Percentiles rank a stretch among this genome's conserved stretches.
Conservation (phyloP, 2,888 invertebrate species). For the Stomorhina lunata region DNA sequence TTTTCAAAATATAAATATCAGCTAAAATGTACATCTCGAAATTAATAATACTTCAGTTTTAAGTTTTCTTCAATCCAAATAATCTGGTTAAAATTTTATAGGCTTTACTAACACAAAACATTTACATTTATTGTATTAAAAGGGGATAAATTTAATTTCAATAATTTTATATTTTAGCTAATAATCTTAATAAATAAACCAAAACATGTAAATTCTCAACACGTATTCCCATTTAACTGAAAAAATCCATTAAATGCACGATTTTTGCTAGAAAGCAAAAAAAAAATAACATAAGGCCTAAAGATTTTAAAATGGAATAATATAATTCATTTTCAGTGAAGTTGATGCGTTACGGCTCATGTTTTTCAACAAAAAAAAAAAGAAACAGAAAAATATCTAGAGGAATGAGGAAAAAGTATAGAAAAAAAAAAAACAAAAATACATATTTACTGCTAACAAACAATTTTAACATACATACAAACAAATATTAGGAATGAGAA, state of each 20-base stretch:
- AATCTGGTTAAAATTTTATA: too few species aligned
- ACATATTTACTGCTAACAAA: too few species aligned
- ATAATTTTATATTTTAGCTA: neutral
- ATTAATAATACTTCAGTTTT: too few species aligned
- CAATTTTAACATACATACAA: too few species aligned
- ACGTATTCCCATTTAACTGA: slow-evolving; percentile 5
- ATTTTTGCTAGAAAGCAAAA: neutral
- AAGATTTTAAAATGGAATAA: neutral
- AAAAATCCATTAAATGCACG: slow-evolving; percentile 20
- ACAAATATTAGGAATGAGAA: too few species aligned
- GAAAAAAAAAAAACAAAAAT: neutral
- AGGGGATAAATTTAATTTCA: neutral
- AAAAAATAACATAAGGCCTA: neutral
- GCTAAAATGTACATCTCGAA: too few species aligned
- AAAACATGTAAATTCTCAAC: neutral
- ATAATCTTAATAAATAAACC: neutral
- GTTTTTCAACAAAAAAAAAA: neutral
- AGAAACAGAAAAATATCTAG: neutral
- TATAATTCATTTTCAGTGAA: neutral
- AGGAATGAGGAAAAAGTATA: neutral
- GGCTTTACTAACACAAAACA: too few species aligned
- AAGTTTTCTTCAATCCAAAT: too few species aligned
- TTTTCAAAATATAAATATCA: too few species aligned
- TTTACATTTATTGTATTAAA: neutral
- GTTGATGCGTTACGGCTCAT: neutral